Conservation (phyloP, 2,888 invertebrate genomes). For the Dicranocentrus wangi region DNA sequence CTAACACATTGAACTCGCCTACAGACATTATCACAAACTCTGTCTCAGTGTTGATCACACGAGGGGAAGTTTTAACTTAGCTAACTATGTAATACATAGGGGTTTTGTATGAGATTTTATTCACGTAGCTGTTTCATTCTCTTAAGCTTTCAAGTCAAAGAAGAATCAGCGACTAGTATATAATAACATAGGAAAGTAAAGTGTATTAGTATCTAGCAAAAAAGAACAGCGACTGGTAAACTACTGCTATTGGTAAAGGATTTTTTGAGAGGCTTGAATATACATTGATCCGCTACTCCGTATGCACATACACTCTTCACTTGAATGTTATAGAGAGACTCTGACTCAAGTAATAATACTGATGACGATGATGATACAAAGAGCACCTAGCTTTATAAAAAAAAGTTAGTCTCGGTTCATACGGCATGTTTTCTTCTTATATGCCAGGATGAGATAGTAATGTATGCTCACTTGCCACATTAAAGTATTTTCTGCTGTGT, state of each 20-base stretch:
- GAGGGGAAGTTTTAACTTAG: slow-evolving; percentile 32
- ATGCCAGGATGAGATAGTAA: slow-evolving; percentile 57
- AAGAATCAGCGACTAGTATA: background rate
- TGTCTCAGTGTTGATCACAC: too few species aligned
- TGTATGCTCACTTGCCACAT: slow-evolving; percentile 7
- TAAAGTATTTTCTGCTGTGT: slow-evolving; percentile 18
- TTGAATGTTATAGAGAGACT: slow-evolving; percentile 27
- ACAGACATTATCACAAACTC: too few species aligned
- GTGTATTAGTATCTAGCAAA: too few species aligned
- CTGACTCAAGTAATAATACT: slow-evolving; percentile 18
- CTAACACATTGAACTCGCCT: too few species aligned
- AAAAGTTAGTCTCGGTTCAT: slow-evolving; percentile 22
- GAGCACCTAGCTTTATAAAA: slow-evolving; percentile 9
- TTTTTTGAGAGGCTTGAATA: slow-evolving; percentile 2
- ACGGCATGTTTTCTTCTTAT: slow-evolving; percentile 40
- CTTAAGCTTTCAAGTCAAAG: background rate
- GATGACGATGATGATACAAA: slow-evolving; percentile 24
- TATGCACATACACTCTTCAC: background rate
- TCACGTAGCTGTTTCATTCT: background rate
- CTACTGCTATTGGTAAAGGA: background rate
- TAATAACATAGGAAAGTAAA: background rate
- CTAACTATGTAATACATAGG: slow-evolving; percentile 1
- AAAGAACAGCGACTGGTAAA: too few species aligned
- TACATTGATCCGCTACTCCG: slow-evolving; percentile 6
- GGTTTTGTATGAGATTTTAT: background rate